A percentile compares a stretch with the other conserved stretches of the same genome.
phyloP scores from a whole-genome alignment of 2,888 invertebrate genomes.

The Caenorhabditis sp. region DNA sequence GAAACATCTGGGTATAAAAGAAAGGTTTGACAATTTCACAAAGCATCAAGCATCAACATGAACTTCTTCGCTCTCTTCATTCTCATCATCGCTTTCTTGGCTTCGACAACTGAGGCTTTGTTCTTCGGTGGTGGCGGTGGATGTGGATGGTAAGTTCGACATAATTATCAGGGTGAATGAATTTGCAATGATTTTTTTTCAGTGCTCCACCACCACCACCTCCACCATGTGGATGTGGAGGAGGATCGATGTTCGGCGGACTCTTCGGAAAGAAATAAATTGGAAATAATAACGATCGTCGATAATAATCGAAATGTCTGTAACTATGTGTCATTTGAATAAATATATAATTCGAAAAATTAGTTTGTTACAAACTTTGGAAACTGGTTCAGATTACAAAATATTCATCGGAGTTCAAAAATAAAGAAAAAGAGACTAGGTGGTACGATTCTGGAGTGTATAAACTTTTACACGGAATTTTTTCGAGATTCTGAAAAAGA shows the following conservation, averaged over 20 bases:
- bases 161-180: background rate
- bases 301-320: background rate
- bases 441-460: no score
- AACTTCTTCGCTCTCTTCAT: background rate
- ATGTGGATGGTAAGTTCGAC: constrained; percentile 34
- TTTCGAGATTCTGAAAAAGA: no score
- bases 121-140: constrained; percentile 29
- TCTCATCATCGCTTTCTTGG: background rate
- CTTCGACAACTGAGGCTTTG: background rate
- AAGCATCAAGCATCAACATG: background rate
- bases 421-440: no score
- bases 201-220: constrained; percentile 47
- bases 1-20: no score
- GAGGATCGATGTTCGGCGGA: background rate
- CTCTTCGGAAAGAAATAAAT: background rate
- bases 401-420: no score
- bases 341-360: background rate
- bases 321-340: background rate
- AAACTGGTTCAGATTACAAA: no score
- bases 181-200: constrained; percentile 9
- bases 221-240: constrained; percentile 38
- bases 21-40: background rate
- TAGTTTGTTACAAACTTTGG: no score
- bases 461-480: no score
- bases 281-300: no score